phyloP scores from a whole-genome alignment of 2,888 invertebrate species.

The Hesperia comma region DNA sequence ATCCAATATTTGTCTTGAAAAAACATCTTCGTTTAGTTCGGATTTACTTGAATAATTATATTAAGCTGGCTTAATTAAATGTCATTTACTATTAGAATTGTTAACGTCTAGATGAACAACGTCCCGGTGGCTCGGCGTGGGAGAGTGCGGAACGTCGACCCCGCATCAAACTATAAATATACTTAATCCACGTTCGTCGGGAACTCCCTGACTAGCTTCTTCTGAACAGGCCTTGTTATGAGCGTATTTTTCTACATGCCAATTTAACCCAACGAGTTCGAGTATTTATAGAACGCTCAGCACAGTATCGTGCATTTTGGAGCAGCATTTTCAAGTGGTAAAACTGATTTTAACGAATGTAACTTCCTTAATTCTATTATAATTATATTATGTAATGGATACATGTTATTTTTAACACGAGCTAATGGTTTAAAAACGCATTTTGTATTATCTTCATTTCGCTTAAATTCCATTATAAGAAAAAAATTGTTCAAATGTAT shows the following conservation, averaged over 20 bases:
- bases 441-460: too few species aligned
- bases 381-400: background rate
- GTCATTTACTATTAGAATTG: conserved; percentile 29
- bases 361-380: background rate
- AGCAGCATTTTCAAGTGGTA: conserved; percentile 12
- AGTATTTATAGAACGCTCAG: conserved; percentile 35
- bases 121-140: conserved; percentile 66
- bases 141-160: conserved; percentile 78
- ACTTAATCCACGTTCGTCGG: conserved; percentile 67
- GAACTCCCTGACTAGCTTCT: conserved; percentile 51
- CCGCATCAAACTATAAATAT: conserved; percentile 79
- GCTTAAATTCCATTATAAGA: too few species aligned
- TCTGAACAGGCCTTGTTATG: conserved; percentile 35
- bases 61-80: conserved; percentile 27
- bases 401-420: too few species aligned
- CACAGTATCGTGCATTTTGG: conserved; percentile 17
- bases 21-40: background rate
- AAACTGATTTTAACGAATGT: background rate
- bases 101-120: conserved; percentile 56
- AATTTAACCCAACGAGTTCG: conserved; percentile 34
- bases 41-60: conserved; percentile 14
- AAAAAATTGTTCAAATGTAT: too few species aligned
- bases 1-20: background rate
- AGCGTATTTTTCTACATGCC: conserved; percentile 38
- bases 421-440: too few species aligned